Evolutionary conservation across 1,140 invertebrate genomes (phyloP).

Genomic region (Drosophila lowei): DNA sequence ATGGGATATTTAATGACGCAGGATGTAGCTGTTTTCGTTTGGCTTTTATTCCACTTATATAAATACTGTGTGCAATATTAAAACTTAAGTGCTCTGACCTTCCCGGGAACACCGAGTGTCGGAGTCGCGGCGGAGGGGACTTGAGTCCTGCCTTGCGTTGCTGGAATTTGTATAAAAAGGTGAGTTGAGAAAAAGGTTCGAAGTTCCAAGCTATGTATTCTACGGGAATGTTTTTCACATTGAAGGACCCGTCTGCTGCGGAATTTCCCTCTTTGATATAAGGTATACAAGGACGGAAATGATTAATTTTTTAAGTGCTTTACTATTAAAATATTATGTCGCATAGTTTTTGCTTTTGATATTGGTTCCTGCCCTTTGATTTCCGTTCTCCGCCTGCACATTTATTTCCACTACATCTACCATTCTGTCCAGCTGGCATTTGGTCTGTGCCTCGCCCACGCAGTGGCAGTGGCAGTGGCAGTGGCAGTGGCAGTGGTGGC

Average conservation of each 20-base stretch:
- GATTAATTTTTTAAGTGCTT: too few relatives aligned
- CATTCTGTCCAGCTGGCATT: slow-evolving; percentile 11
- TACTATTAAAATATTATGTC: too few relatives aligned
- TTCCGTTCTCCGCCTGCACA: not conserved
- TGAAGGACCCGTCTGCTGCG: not conserved
- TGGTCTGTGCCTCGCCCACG: slow-evolving; percentile 5
- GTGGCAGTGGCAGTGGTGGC: too few relatives aligned
- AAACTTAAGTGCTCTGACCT: slow-evolving; percentile 66
- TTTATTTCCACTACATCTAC: slow-evolving; percentile 4
- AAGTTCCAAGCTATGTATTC: slow-evolving; percentile 6
- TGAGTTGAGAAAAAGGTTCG: slow-evolving; percentile 19
- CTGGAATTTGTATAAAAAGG: slow-evolving; percentile 16
- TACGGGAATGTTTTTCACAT: not conserved
- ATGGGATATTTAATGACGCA: slow-evolving; percentile 54
- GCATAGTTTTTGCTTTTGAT: too few relatives aligned
- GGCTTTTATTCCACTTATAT: slow-evolving; percentile 49
- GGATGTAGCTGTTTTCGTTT: slow-evolving; percentile 51
- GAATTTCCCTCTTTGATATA: slow-evolving; percentile 3
- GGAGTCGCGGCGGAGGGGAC: not conserved
- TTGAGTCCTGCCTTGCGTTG: not conserved
- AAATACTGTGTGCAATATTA: slow-evolving; percentile 64
- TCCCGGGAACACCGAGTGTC: slow-evolving; percentile 13
- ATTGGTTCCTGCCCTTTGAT: not conserved
- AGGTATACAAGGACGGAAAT: not conserved
- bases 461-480: too few relatives aligned